Evolutionary conservation across 2,888 invertebrate species (phyloP), one percentile per base, ranked within the genome.

Genomic region (Gandaritis pyraliata): DNA sequence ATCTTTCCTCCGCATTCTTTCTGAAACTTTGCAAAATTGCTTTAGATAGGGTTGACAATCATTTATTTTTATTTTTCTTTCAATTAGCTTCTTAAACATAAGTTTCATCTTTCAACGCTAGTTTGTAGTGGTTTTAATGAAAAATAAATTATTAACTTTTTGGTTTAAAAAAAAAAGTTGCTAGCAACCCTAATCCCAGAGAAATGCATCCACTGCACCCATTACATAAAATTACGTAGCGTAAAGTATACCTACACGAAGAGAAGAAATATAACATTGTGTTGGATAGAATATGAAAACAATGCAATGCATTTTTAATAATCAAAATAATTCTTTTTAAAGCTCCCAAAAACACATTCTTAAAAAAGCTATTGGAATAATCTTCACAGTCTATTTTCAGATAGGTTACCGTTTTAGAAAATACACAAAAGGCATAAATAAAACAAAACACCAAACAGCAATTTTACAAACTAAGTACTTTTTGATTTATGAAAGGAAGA

Each of bases 1-100:
- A 54, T 59, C 53, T 59, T 57, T 57, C 53, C 61, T 62, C 55
- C 57, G 59, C 60, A 54, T 66, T 64, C 59, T 52, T 64, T 68
- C 59, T 55, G 59, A 61, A 66, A 64, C 60, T 61, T 57, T 54
- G 56, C 57, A 58, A 68, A 64, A 64, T 64, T 68, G 66, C 66
- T 52, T 52, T 57, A n/a, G 15, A 30, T 59, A 59, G 59, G 59
- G 59, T 48, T 59, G 54, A 38, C 13, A 36, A 2, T 0, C 16
- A 1, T 43, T 18, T 18, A 11, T 18, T 18, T 12, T 12, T 18
- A 1, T 0, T 45, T 45, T 45, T 2, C n/a, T n/a, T n/a, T n/a
- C n/a, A n/a, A n/a, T n/a, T n/a, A n/a, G n/a, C n/a, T n/a, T n/a
- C n/a, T n/a, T n/a, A n/a, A n/a, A n/a, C n/a, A n/a, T n/a, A n/a